phyloP scores from a whole-genome alignment of 2,888 invertebrate genomes.

The Rotaria magnacalcarata region DNA sequence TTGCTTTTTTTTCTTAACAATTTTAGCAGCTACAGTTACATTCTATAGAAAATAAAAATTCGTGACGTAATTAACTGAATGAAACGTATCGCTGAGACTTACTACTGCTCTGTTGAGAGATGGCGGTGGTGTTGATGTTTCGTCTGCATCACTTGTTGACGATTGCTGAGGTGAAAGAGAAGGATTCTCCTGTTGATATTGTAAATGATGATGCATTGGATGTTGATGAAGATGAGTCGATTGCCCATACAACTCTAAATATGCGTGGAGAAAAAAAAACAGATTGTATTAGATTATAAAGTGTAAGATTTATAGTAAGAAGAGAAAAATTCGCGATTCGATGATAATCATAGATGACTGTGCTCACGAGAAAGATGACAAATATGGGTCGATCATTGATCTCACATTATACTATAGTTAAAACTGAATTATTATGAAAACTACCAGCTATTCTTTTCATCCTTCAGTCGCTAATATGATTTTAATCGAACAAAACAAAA shows the following conservation, averaged over 20 bases:
- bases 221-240: neutral
- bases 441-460: no score
- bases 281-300: no score
- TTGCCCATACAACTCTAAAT: neutral
- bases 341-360: no score
- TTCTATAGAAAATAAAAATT: neutral
- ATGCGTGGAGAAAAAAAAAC: no score
- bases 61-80: neutral
- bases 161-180: slow-evolving; percentile 25
- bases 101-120: neutral
- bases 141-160: slow-evolving; percentile 24
- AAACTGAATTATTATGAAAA: no score
- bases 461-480: no score
- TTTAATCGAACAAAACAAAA: neutral
- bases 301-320: no score
- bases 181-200: slow-evolving; percentile 14
- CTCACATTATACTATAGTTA: no score
- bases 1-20: slow-evolving; percentile 60
- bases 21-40: neutral
- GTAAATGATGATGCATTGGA: slow-evolving; percentile 1
- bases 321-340: no score
- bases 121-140: slow-evolving; percentile 8
- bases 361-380: no score
- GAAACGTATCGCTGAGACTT: neutral
- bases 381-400: no score